Conservation (phyloP, 1,140 invertebrate genomes). For the Triops cancriformis region DNA sequence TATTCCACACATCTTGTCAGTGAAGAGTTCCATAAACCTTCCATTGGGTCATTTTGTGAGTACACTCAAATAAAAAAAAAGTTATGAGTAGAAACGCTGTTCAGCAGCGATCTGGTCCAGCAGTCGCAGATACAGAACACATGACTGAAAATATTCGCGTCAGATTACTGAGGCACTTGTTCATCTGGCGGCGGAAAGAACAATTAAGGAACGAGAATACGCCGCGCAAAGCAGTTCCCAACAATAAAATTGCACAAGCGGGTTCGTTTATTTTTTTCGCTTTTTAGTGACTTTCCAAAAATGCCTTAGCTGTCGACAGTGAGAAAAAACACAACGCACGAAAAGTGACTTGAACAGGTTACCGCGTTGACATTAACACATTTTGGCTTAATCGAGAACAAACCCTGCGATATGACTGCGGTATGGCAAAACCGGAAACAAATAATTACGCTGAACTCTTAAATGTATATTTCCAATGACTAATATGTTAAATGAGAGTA, state of each 20-base stretch:
- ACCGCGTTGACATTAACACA: no score
- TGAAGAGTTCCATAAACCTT: no score
- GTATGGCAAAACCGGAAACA: no score
- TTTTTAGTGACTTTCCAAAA: neutral
- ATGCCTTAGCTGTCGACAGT: neutral
- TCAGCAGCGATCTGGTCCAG: neutral
- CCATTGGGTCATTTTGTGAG: no score
- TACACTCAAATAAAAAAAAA: neutral
- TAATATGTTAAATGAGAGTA: no score
- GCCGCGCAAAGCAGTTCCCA: neutral
- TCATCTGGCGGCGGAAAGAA: neutral
- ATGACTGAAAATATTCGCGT: neutral
- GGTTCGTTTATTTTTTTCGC: neutral
- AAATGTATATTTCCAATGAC: no score
- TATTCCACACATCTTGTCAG: no score
- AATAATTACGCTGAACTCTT: no score
- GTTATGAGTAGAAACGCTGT: neutral
- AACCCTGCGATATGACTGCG: no score
- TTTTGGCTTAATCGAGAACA: no score
- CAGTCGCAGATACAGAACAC: neutral
- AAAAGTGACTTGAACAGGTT: no score
- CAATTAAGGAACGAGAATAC: neutral
- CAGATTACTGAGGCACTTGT: neutral
- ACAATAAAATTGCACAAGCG: neutral
- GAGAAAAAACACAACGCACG: no score